Base-by-base conservation (phyloP, 2,113 vertebrate species). In the Podarcis cretensis region DNA sequence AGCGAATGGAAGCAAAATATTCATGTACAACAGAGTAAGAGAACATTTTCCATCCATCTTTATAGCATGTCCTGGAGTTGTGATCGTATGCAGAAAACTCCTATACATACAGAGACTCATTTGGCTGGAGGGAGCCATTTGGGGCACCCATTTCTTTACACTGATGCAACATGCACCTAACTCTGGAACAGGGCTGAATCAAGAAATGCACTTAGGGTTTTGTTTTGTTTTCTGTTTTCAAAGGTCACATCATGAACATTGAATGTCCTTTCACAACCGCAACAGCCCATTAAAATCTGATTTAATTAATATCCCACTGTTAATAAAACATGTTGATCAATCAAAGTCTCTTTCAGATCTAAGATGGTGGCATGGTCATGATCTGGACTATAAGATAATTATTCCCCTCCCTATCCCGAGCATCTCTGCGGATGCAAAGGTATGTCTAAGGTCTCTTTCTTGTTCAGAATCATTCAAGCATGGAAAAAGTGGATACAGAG, bases 391-490 rank as follows among this genome's bases (percentile, higher is more conserved):
- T 78, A 78, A 78, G 40, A 54, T 48, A 27, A 35, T 66, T 32
- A 18, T 5, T 14, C 76, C 48, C 68, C 18, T 25, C 7, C 27
- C 10, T 8, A 3, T 3, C 74, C 74, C 18, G 5, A 37, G 12
- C 4, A 21, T 4, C 20, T 66, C 5, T 82, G 10, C 37, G 23
- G n/a, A 65, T 57, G n/a, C 76, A 88, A 87, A 91, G 90, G 87
- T 90, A 92, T 94, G 83, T 93, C 71, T 90, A 90, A 91, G 75
- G 73, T 89, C 89, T 89, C 89, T 90, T 94, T 89, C 93, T 94
- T 87, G 9, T 91, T 92, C 87, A 93, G 90, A 9, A 54, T 54
- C 48, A 54, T 54, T 48, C 48, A 48, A 48, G 48, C 2, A 54
- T 54, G 48, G 9, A 54, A 54, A 54, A 12, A 54, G 48, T 2